Evolutionary conservation across 2,113 vertebrate genomes (phyloP).

Genomic region (Misgurnus anguillicaudatus): DNA sequence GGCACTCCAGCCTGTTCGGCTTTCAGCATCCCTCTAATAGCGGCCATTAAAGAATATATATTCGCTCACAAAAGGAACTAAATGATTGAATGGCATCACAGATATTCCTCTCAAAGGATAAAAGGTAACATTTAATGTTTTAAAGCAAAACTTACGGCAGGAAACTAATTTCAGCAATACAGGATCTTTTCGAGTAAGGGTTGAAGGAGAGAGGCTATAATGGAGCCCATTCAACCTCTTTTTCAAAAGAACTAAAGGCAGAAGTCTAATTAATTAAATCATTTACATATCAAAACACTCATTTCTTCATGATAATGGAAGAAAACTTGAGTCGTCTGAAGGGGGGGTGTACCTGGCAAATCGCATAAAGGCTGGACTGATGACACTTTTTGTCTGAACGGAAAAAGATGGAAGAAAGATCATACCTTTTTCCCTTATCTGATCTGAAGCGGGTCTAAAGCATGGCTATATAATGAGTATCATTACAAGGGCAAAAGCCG

Average conservation of each 20-base stretch:
- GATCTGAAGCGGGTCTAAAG: slow-evolving; percentile 43
- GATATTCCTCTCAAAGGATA: slow-evolving; percentile 6
- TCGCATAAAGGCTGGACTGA: slow-evolving; percentile 30
- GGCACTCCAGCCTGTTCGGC: not conserved
- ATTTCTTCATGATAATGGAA: slow-evolving; percentile 49
- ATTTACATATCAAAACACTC: slow-evolving; percentile 62
- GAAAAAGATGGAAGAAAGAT: slow-evolving; percentile 13
- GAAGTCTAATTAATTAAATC: slow-evolving; percentile 59
- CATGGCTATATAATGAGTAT: slow-evolving; percentile 49
- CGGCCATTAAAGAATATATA: not conserved
- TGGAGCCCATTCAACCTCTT: slow-evolving; percentile 42
- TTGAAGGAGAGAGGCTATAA: slow-evolving; percentile 24
- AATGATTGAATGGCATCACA: slow-evolving; percentile 4
- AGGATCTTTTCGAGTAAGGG: slow-evolving; percentile 32
- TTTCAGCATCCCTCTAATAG: not conserved
- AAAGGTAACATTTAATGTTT: slow-evolving; percentile 25
- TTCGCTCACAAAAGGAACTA: not conserved
- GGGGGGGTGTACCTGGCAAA: slow-evolving; percentile 43
- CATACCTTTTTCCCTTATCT: slow-evolving; percentile 40
- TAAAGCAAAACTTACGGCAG: slow-evolving; percentile 14
- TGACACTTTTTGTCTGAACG: slow-evolving; percentile 28
- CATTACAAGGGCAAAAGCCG: slow-evolving; percentile 47
- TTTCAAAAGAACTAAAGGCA: slow-evolving; percentile 39
- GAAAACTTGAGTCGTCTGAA: slow-evolving; percentile 35
- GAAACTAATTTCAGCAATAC: slow-evolving; percentile 25